phyloP scores from a whole-genome alignment of 2,888 invertebrate genomes.

The Pharmacophagus antenor region DNA sequence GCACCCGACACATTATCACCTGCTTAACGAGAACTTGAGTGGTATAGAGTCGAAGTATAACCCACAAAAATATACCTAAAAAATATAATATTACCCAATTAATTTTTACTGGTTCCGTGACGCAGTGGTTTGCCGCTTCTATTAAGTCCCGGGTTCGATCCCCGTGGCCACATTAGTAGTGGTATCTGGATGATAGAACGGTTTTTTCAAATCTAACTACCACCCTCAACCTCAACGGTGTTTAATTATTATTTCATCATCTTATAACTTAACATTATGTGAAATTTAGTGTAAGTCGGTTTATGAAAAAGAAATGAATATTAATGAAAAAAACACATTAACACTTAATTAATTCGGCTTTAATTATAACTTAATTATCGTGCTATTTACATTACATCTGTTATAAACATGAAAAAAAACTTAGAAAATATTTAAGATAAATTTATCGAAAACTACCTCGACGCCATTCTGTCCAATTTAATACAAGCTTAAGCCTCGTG shows the following conservation, averaged over 20 bases:
- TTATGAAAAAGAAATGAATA: background rate
- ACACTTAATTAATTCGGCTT: no score
- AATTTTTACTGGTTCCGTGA: background rate
- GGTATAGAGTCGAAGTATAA: constrained; percentile 38
- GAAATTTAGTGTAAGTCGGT: no score
- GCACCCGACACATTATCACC: constrained; percentile 71
- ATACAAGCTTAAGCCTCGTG: constrained; percentile 55
- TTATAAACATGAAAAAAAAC: no score
- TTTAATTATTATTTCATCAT: no score
- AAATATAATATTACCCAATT: background rate
- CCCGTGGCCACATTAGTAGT: no score
- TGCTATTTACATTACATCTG: background rate
- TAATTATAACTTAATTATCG: background rate
- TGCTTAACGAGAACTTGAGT: constrained; percentile 44
- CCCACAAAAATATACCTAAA: background rate
- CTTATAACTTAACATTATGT: no score
- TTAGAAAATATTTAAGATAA: background rate
- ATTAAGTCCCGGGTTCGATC: no score
- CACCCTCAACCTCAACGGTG: no score
- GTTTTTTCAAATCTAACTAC: no score
- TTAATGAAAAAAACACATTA: no score
- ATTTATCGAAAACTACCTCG: constrained; percentile 39
- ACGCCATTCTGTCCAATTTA: constrained; percentile 37
- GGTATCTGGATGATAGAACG: no score
- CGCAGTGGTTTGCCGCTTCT: no score